Evolutionary conservation across 2,888 invertebrate genomes (phyloP).

Genomic region (Actias luna): DNA sequence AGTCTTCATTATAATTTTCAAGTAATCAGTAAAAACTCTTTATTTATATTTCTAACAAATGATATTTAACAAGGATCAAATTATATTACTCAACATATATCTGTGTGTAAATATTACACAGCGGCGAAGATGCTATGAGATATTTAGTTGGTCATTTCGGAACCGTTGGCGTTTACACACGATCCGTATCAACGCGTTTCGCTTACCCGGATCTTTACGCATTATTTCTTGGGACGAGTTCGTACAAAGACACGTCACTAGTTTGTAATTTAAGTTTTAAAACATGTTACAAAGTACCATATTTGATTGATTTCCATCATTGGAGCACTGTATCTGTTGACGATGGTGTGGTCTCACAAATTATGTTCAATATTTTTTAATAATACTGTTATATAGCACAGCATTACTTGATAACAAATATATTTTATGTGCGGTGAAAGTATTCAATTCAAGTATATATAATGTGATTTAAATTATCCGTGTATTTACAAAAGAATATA

Average conservation of each 20-base stretch:
- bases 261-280: conserved; percentile 22
- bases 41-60: background rate
- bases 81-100: background rate
- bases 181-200: conserved; percentile 24
- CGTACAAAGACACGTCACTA: conserved; percentile 45
- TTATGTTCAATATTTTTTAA: background rate
- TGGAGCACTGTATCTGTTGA: background rate
- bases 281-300: conserved; percentile 9
- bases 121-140: background rate
- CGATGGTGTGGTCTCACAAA: background rate
- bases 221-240: conserved; percentile 39
- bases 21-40: background rate
- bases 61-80: background rate
- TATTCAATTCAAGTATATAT: no score
- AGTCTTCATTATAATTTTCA: background rate
- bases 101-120: background rate
- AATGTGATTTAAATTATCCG: no score
- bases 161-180: conserved; percentile 26
- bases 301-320: background rate
- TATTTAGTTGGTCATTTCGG: background rate
- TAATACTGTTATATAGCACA: background rate
- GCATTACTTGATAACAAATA: background rate
- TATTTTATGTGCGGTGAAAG: background rate
- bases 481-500: no score
- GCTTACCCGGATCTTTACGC: conserved; percentile 57